Base-by-base conservation (phyloP, 2,888 invertebrate species). In the Malthinus seriepunctatus region DNA sequence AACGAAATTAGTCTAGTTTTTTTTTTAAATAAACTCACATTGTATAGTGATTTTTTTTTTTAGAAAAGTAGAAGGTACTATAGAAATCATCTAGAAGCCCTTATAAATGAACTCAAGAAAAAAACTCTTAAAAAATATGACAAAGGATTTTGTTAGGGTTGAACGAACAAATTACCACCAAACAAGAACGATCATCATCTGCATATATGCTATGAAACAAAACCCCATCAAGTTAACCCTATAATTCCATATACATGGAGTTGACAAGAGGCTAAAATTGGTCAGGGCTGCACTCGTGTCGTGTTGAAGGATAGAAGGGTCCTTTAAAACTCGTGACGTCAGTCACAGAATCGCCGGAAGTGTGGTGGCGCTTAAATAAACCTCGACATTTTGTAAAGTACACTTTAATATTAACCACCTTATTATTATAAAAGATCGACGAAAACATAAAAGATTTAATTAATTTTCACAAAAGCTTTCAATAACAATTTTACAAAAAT, bases 221-320 rank as follows among this genome's bases (percentile, higher is more conserved):
- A 61, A 61, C 57, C 56, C 54, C 37, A 61, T 61, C 57, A 48
- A 52, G 47, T 39, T 51, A 54, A 54, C 61, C 57, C 57, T 51
- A 61, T 53, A 57, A 51, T 51, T 46, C 47, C 48, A 61, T 53
- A 52, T 51, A 45, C 57, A 58, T 62, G 62, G 42, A 62, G 55
- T 55, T 62, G 57, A 58, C 62, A 62, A 58, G 62, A 53, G 55
- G 46, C 34, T 45, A 55, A 58, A 57, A 56, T 58, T 60, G 63
- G 61, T 61, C 63, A 60, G 58, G 60, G 61, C 54, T 54, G 63
- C 61, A 61, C 60, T 63, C 56, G 50, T 58, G 51, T 51, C 58
- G 54, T 48, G 63, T 57, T 45, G 63, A 61, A 56, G 47, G 48
- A 45, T 32, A 49, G 32, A 53, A 64, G 64, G 52, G 60, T 47